phyloP scores from a whole-genome alignment of 1,140 invertebrate species.

The Polypedilum vanderplanki region DNA sequence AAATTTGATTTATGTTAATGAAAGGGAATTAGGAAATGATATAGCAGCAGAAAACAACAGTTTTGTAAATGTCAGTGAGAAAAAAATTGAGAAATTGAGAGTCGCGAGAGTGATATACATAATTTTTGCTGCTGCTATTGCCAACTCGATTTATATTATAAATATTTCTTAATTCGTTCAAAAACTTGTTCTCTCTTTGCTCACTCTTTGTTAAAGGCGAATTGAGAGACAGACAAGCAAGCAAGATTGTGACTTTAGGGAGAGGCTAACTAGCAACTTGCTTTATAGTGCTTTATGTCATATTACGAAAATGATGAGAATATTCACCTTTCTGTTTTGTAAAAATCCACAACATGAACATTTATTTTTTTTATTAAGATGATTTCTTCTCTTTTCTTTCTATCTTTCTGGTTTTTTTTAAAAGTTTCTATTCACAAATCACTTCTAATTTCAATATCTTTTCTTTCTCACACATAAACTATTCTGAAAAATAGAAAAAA shows the following conservation, averaged over 20 bases:
- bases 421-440: conserved; percentile 3
- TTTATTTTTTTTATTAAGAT: background rate
- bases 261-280: background rate
- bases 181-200: conserved; percentile 4
- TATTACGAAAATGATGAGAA: conserved; percentile 6
- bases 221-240: background rate
- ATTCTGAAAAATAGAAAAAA: background rate
- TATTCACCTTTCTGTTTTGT: conserved; percentile 23
- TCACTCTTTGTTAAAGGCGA: background rate
- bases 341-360: conserved; percentile 17
- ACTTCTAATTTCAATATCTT: background rate
- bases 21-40: conserved; percentile 2
- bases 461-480: background rate
- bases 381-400: background rate
- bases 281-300: background rate
- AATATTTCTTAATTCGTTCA: background rate
- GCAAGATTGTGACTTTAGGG: background rate
- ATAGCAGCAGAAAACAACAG: background rate
- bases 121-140: background rate
- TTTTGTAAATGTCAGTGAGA: conserved; percentile 3
- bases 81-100: conserved; percentile 2
- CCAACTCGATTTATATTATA: background rate
- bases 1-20: conserved; percentile 7
- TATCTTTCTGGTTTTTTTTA: background rate
- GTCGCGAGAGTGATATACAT: background rate